phyloP scores from a whole-genome alignment of 2,113 vertebrate species.

The Cathartes aura region DNA sequence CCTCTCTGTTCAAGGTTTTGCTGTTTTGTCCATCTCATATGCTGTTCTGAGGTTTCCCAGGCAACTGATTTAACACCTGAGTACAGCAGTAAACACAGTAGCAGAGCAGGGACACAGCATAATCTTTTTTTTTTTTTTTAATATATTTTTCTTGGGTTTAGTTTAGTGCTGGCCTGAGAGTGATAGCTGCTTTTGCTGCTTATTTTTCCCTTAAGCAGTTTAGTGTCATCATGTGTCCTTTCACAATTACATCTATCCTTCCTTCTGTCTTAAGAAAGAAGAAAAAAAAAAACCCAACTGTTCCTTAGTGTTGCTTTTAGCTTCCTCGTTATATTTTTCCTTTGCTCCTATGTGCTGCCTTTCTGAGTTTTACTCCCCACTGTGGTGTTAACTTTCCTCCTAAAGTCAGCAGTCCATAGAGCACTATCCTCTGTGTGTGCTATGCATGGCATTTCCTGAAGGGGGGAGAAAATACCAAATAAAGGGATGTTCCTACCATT shows the following conservation, averaged over 20 bases:
- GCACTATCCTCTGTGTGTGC: background rate
- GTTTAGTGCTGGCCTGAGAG: background rate
- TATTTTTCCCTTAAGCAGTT: background rate
- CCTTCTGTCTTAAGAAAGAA: background rate
- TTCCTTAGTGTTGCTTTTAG: background rate
- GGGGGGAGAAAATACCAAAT: background rate
- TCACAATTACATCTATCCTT: background rate
- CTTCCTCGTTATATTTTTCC: background rate
- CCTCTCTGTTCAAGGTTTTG: background rate
- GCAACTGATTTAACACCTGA: constrained; percentile 41
- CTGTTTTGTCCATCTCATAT: background rate
- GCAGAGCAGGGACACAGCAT: background rate
- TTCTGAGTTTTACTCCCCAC: background rate
- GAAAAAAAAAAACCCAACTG: background rate
- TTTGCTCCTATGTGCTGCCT: background rate
- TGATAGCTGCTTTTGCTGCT: background rate
- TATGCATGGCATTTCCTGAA: constrained; percentile 26
- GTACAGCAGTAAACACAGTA: constrained; percentile 6
- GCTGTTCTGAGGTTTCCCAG: constrained; percentile 39
- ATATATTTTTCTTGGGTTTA: background rate
- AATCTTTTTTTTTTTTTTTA: background rate
- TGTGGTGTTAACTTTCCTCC: background rate
- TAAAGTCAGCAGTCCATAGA: background rate
- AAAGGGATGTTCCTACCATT: background rate
- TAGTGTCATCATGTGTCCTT: background rate